phyloP scores from a whole-genome alignment of 2,113 vertebrate species.

The Dendropsophus ebraccatus region DNA sequence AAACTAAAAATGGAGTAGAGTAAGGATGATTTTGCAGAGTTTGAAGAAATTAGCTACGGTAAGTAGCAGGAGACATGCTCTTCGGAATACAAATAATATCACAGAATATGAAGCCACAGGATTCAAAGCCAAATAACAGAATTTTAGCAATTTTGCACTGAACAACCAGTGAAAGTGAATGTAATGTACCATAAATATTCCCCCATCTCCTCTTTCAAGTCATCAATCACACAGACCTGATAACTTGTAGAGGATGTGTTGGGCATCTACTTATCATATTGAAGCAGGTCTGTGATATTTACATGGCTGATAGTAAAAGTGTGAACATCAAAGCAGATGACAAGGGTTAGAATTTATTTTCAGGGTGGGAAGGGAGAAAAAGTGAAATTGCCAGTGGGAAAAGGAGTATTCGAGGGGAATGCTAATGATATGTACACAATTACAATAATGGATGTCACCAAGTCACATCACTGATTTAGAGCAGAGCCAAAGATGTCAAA shows the following conservation, averaged over 20 bases:
- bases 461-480: slow-evolving; percentile 21
- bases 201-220: slow-evolving; percentile 19
- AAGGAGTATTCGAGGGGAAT: slow-evolving; percentile 16
- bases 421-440: slow-evolving; percentile 35
- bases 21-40: background rate
- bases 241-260: slow-evolving; percentile 12
- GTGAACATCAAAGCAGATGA: slow-evolving; percentile 19
- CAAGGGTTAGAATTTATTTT: slow-evolving; percentile 39
- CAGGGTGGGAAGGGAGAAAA: slow-evolving; percentile 12
- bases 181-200: slow-evolving; percentile 17
- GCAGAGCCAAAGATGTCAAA: slow-evolving; percentile 8
- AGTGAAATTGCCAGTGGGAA: slow-evolving; percentile 21
- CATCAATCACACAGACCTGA: slow-evolving; percentile 37
- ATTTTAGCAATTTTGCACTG: background rate
- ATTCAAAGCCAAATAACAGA: background rate
- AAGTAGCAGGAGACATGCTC: background rate
- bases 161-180: background rate
- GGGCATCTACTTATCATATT: slow-evolving; percentile 37
- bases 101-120: background rate
- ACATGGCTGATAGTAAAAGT: slow-evolving; percentile 28
- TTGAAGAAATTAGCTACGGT: background rate
- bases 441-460: slow-evolving; percentile 21
- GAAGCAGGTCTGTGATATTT: slow-evolving; percentile 37
- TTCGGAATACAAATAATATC: background rate
- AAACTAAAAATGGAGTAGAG: too few relatives aligned